Conservation (phyloP, 1,140 invertebrate species). For the Paracyclopina nana region DNA sequence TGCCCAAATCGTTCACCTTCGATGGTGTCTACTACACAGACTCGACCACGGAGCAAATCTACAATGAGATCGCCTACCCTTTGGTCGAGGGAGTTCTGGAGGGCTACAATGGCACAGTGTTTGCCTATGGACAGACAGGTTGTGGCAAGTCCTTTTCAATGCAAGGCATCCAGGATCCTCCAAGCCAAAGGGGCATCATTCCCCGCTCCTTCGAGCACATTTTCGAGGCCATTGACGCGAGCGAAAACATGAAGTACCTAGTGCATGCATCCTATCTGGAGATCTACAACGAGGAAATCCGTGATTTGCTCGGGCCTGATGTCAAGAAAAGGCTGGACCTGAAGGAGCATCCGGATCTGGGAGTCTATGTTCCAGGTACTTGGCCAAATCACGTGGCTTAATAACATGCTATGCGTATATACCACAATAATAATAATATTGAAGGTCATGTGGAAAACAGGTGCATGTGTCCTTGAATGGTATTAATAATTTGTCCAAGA, state of each 20-base stretch:
- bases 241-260: slow-evolving; percentile 56
- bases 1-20: slow-evolving; percentile 51
- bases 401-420: too few species aligned
- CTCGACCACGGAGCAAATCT: slow-evolving; percentile 42
- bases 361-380: slow-evolving; percentile 47
- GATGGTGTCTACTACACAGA: slow-evolving; percentile 42
- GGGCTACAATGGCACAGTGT: slow-evolving; percentile 68
- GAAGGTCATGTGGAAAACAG: too few species aligned
- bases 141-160: slow-evolving; percentile 42
- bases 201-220: slow-evolving; percentile 72
- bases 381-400: too few species aligned
- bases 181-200: slow-evolving; percentile 47
- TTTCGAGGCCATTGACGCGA: slow-evolving; percentile 70
- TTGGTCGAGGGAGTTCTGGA: slow-evolving; percentile 57
- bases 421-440: too few species aligned
- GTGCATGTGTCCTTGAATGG: too few species aligned
- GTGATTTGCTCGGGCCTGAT: slow-evolving; percentile 47
- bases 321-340: slow-evolving; percentile 44
- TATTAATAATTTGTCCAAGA: too few species aligned
- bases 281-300: slow-evolving; percentile 62
- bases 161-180: slow-evolving; percentile 32
- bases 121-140: slow-evolving; percentile 71
- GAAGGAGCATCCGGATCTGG: slow-evolving; percentile 56
- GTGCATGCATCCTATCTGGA: slow-evolving; percentile 79
- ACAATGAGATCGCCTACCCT: slow-evolving; percentile 44